Evolutionary conservation across 2,888 invertebrate genomes (phyloP).

Genomic region (Ctenicera cuprea): DNA sequence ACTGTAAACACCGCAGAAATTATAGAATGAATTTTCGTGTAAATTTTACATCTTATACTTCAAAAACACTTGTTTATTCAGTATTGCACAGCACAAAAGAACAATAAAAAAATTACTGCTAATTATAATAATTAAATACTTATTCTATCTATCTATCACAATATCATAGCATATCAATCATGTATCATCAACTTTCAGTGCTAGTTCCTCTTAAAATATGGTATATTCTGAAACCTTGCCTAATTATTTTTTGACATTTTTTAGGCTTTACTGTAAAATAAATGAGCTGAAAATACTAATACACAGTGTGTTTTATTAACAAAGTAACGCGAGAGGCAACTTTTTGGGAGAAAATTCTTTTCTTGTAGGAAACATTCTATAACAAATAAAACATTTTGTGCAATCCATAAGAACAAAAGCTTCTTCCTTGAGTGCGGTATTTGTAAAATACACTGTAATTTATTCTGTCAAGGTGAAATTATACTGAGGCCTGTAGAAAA

Average conservation of each 20-base stretch:
- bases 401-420: no score
- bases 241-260: not conserved
- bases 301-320: no score
- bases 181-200: conserved; percentile 33
- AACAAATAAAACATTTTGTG: no score
- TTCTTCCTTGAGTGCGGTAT: no score
- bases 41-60: not conserved
- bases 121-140: conserved; percentile 35
- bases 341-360: no score
- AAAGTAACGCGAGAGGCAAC: no score
- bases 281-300: not conserved
- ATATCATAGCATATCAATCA: conserved; percentile 23
- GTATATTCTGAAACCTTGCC: not conserved
- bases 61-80: conserved; percentile 41
- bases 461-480: no score
- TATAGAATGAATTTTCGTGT: no score
- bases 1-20: no score
- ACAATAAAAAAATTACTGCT: conserved; percentile 40
- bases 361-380: no score
- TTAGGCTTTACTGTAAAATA: not conserved
- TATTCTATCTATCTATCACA: conserved; percentile 45
- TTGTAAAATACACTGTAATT: no score
- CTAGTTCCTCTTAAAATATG: conserved; percentile 19
- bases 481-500: no score
- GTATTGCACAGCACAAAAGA: conserved; percentile 48